Conservation (phyloP, 2,797 vertebrate species). For the Benthosema pterotum region DNA sequence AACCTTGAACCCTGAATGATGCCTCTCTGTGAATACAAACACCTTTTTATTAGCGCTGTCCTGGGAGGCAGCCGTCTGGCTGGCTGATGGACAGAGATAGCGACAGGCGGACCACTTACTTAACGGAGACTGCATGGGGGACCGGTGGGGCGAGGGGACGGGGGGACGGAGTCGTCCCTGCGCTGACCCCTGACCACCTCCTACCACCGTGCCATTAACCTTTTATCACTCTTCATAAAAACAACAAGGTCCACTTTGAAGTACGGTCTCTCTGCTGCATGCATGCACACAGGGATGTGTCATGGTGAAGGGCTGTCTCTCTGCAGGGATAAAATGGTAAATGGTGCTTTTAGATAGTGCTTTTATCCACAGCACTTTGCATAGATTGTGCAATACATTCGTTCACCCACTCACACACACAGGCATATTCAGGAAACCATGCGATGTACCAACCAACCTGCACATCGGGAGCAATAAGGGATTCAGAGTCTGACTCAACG, state of each 20-base stretch:
- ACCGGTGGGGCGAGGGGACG: too few species aligned
- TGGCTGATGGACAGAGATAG: slow-evolving; percentile 55
- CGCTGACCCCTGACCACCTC: slow-evolving; percentile 56
- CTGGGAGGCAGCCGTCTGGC: slow-evolving; percentile 41
- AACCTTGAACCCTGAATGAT: too few species aligned
- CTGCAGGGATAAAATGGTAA: too few species aligned
- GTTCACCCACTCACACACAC: too few species aligned
- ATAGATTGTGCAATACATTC: too few species aligned
- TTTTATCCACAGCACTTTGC: too few species aligned
- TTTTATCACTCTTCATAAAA: slow-evolving; percentile 56
- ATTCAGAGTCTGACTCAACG: too few species aligned
- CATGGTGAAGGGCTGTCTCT: too few species aligned
- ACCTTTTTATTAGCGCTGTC: slow-evolving; percentile 52
- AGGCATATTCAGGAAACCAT: too few species aligned
- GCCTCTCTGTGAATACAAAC: slow-evolving; percentile 27
- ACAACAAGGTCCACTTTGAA: slow-evolving; percentile 39
- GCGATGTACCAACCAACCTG: too few species aligned
- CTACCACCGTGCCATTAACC: slow-evolving; percentile 19
- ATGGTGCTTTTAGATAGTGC: too few species aligned
- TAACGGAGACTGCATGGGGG: slow-evolving; percentile 38
- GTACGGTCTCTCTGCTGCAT: background rate
- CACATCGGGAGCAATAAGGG: too few species aligned
- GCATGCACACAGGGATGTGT: background rate
- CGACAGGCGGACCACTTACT: slow-evolving; percentile 48
- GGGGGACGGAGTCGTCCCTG: slow-evolving; percentile 51